Evolutionary conservation across 2,797 vertebrate species (phyloP), one percentile per base, ranked within the genome.

Genomic region (Carduelis carduelis): DNA sequence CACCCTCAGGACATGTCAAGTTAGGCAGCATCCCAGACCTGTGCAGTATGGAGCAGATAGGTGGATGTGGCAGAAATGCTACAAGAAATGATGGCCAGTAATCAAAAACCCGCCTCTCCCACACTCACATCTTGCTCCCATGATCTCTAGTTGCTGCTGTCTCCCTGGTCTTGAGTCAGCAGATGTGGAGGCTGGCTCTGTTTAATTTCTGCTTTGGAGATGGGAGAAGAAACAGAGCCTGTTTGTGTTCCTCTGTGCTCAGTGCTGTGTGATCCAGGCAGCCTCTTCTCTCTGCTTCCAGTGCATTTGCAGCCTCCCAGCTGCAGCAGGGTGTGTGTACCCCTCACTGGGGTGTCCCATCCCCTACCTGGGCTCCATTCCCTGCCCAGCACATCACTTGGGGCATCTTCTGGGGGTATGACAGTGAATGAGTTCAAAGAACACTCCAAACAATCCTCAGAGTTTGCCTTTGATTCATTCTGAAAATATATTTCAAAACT

Each of bases 341-440:
- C 30, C 43, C 71, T 50, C 0, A 0, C 56, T 57, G 57, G 47
- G 14, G 28, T 37, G 39, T 41, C 59, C 47, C 68, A n/a, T 21
- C 10, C 0, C 0, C 12, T 19, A 27, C 34, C 32, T 1, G 2
- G 21, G 71, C 76, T 76, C 85, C 6, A 1, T 10, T 57, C 56
- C 59, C 56, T 46, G 22, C 50, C 72, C 5, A 2, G 18, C 9
- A 53, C 37, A 19, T 75, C 12, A 3, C 32, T 18, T 13, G 4
- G 41, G 8, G 35, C 37, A n/a, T 60, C 43, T 82, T 65, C n/a
- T n/a, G 24, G 12, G 35, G 12, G 6, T 14, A 17, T 1, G 2
- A 70, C 21, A 57, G 13, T 8, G 5, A 32, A 59, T 12, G 24
- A 44, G 12, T 46, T 81, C 63, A 35, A 69, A 79, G 46, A 78